Conservation (phyloP, 2,113 vertebrate genomes). For the Heteronetta atricapilla region DNA sequence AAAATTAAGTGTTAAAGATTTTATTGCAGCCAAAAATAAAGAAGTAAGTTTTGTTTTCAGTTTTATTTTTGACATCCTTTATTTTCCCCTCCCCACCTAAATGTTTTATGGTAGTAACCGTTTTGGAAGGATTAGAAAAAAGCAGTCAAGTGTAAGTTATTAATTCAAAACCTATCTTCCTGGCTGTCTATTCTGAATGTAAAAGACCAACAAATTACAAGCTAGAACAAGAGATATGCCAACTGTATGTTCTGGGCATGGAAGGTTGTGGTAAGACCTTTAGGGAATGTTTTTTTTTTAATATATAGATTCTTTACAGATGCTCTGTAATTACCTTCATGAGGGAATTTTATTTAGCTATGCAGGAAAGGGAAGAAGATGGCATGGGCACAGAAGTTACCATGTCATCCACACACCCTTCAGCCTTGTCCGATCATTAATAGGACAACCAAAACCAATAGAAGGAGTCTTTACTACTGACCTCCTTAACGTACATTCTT, state of each 20-base stretch:
- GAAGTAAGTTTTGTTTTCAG: not conserved
- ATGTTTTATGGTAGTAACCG: not conserved
- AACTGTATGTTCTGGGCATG: not conserved
- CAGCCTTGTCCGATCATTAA: not conserved
- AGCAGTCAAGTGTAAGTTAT: not conserved
- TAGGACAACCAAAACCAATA: not conserved
- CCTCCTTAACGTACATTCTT: not conserved
- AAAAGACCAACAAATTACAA: not conserved
- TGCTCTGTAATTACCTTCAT: not conserved
- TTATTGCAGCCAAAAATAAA: conserved; percentile 21
- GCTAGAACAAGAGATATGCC: not conserved
- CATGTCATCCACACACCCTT: not conserved
- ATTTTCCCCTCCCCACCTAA: not conserved
- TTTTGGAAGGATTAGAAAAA: not conserved
- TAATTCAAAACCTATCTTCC: not conserved
- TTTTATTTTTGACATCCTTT: not conserved
- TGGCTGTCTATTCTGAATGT: not conserved
- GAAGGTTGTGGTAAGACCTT: not conserved
- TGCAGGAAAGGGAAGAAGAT: not conserved
- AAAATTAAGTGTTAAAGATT: conserved; percentile 1
- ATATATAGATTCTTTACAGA: not conserved
- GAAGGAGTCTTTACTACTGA: not conserved
- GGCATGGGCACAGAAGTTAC: not conserved
- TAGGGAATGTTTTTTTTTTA: not conserved
- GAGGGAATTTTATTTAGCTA: not conserved